Base-by-base conservation (phyloP, 2,888 invertebrate genomes). In the Fragum sueziense region DNA sequence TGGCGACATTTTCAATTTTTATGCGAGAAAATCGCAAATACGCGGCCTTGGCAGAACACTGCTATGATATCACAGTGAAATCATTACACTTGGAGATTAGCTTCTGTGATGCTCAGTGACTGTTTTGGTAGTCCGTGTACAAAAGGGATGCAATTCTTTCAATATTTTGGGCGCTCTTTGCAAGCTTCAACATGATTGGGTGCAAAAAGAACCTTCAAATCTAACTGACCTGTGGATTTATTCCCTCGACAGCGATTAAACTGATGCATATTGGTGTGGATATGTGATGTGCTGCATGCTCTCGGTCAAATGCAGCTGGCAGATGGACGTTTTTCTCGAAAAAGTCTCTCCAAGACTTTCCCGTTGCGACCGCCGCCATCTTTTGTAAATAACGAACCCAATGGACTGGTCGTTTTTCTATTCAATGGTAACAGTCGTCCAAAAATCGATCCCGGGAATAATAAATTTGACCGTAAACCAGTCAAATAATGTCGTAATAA, bases 221-320 rank as follows among this genome's bases (percentile, higher is more conserved):
- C 0, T n/a, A 1, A 71, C 69, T 54, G 57, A 82, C 82, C 75
- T 72, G 69, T 31, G 82, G 82, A 27, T 70, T 75, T 22, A 90
- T 80, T 9, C 88, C 90, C 70, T 87, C 84, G 4, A 90, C 80
- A n/a, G 87, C 76, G 61, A 89, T 91, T 0, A 92, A 76, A 34
- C 80, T 81, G 41, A 92, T 86, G 62, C 88, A 89, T 52, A 92
- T 86, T 70, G 91, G 90, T 31, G 89, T 88, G 72, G 89, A 88
- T 27, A 88, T 86, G 67, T 89, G 86, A 41, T 85, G 89, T 31
- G 90, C 88, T 37, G 88, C 88, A 80, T 90, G 88, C 70, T 89
- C 88, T 61, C 91, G 80, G 78, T 90, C 90, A 82, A 90, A 90
- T 47, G 90, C 89, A 31, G 90, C 86, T 7, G 90, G 90, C n/a